A percentile compares a stretch with the other conserved stretches of the same genome.
Conservation (phyloP, 2,888 invertebrate genomes). For the Ctena decussata region DNA sequence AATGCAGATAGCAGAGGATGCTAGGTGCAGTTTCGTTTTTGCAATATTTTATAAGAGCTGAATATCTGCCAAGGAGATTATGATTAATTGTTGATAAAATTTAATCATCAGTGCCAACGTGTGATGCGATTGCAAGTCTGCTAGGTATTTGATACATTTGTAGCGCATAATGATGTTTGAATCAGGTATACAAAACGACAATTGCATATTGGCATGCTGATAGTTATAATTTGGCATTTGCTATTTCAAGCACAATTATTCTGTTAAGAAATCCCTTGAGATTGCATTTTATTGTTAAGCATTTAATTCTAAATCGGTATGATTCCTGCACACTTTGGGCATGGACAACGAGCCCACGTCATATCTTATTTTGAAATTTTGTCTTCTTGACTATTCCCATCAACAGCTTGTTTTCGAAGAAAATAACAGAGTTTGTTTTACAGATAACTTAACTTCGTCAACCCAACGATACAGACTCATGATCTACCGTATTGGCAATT, state of each 20-base stretch:
- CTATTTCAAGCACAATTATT: neutral
- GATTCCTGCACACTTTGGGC: too few relatives aligned
- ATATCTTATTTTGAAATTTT: too few relatives aligned
- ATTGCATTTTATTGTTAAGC: neutral
- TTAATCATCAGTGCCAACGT: neutral
- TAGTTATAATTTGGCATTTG: neutral
- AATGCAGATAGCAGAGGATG: conserved; percentile 12
- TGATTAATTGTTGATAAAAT: neutral
- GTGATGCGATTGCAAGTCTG: neutral
- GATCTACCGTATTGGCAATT: too few relatives aligned
- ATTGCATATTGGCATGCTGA: neutral
- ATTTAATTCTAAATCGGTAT: too few relatives aligned
- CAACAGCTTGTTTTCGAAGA: too few relatives aligned
- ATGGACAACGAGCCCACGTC: too few relatives aligned
- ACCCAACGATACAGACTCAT: too few relatives aligned
- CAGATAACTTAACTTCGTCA: too few relatives aligned
- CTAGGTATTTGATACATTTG: neutral
- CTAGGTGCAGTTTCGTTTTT: conserved; percentile 17
- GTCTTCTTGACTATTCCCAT: too few relatives aligned
- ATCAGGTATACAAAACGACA: neutral
- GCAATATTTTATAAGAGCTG: neutral
- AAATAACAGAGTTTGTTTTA: too few relatives aligned
- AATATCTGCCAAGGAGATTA: neutral
- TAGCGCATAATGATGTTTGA: neutral
- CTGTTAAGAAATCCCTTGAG: neutral